A percentile compares a stretch with the other conserved stretches of the same genome.
Conservation (phyloP, 2,113 vertebrate genomes). For the Terrapene triunguis region DNA sequence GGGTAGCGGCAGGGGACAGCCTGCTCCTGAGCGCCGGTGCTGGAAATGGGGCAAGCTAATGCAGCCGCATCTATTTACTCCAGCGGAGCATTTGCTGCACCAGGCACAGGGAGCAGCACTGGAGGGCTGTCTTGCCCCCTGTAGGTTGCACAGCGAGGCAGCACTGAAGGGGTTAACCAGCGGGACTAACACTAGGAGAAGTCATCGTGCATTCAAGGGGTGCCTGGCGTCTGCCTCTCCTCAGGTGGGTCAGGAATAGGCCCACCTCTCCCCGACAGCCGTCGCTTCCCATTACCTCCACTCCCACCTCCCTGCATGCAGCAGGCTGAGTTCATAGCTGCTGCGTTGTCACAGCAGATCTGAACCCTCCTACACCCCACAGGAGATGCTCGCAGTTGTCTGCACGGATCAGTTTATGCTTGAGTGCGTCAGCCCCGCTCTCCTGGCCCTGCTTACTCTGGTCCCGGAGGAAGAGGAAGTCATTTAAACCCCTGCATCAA, state of each 20-base stretch:
- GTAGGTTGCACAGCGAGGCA: rapidly evolving
- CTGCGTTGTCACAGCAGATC: neutral
- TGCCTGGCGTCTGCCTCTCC: neutral
- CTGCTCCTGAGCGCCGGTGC: neutral
- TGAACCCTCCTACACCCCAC: neutral
- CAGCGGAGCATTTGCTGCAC: neutral
- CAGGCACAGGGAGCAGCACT: neutral
- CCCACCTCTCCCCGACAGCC: rapidly evolving
- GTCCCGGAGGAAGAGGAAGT: neutral
- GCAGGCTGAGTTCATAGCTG: neutral
- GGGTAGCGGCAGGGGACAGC: neutral
- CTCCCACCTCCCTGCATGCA: neutral
- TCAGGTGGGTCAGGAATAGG: neutral
- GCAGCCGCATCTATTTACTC: neutral
- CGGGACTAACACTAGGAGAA: rapidly evolving
- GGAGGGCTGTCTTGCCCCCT: rapidly evolving
- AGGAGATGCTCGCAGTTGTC: neutral
- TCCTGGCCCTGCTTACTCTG: neutral
- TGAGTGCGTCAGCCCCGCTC: neutral
- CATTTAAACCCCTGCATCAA: neutral
- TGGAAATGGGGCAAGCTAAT: neutral
- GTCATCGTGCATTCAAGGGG: neutral
- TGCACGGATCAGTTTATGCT: neutral
- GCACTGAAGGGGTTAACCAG: neutral
- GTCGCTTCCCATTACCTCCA: neutral